These are phyloP conservation scores for Exephanes ischioxanthus DNA, from an alignment of 2,888 invertebrate species.

Conservation along the genomic window DNA sequence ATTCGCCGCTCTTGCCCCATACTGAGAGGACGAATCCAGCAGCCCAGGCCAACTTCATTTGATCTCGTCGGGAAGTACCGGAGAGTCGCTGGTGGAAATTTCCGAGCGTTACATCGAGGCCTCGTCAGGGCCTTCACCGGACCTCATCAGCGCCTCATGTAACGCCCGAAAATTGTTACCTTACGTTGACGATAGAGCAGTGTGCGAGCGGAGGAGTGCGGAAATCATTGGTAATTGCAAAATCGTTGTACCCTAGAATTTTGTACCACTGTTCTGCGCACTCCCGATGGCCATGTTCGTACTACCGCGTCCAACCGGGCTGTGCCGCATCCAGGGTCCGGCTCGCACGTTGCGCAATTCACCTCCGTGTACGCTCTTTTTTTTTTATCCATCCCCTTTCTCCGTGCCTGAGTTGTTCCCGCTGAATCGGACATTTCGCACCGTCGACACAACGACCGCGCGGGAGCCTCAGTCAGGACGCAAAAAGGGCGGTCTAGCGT, in stretches of 20 bases:
- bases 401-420: constrained; percentile 48
- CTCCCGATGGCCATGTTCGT: constrained; percentile 22
- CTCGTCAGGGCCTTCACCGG: no score
- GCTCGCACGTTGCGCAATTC: constrained; percentile 40
- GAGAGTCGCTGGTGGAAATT: no score
- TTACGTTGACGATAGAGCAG: neutral
- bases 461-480: constrained; percentile 62
- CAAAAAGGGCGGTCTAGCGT: constrained; percentile 74
- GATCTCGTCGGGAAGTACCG: no score
- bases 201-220: neutral
- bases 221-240: constrained; percentile 47
- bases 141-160: no score
- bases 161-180: neutral
- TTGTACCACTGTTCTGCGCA: constrained; percentile 17
- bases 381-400: constrained; percentile 36
- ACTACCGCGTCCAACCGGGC: neutral
- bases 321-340: constrained; percentile 5
- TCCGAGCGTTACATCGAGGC: no score
- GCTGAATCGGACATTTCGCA: constrained; percentile 70
- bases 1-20: no score
- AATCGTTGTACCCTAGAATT: constrained; percentile 25
- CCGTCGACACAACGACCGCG: constrained; percentile 65
- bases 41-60: no score
- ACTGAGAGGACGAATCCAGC: no score
- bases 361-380: constrained; percentile 8